These are phyloP conservation scores for Xiphias gladius DNA, from an alignment of 2,113 vertebrate genomes.

Conservation along the genomic window DNA sequence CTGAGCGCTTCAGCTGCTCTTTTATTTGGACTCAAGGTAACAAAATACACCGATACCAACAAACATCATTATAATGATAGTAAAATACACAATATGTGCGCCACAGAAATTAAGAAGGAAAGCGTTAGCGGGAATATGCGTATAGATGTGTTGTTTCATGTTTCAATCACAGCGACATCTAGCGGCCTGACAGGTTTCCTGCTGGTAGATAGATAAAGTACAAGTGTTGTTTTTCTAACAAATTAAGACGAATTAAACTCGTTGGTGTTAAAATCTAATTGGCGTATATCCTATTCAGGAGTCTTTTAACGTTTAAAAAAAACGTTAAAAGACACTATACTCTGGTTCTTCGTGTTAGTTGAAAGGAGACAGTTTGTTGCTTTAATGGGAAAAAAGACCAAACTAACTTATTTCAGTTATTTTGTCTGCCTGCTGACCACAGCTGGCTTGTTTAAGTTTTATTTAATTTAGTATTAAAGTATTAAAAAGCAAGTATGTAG, in stretches of 20 bases:
- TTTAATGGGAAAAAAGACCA: no score
- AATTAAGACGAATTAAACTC: neutral
- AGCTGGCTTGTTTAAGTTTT: no score
- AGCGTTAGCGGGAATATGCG: neutral
- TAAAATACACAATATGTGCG: neutral
- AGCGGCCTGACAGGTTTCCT: neutral
- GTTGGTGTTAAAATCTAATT: neutral
- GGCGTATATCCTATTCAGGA: no score
- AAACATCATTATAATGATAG: accelerated
- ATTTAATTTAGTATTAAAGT: no score
- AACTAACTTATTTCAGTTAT: no score
- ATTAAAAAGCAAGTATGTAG: no score
- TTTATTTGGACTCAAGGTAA: constrained; percentile 32
- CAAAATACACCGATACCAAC: neutral
- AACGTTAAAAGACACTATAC: neutral
- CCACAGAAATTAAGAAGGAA: no score
- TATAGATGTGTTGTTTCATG: neutral
- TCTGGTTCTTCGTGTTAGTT: no score
- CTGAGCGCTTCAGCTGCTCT: neutral
- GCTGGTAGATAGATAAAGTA: neutral
- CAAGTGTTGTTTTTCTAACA: neutral
- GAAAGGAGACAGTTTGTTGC: no score
- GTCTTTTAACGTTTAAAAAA: no score
- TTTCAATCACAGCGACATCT: constrained; percentile 47
- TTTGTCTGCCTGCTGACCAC: no score